A percentile compares a stretch with the other conserved stretches of the same genome.
Evolutionary conservation across 2,797 vertebrate species (phyloP).

Genomic region (Peromyscus melanophrys): DNA sequence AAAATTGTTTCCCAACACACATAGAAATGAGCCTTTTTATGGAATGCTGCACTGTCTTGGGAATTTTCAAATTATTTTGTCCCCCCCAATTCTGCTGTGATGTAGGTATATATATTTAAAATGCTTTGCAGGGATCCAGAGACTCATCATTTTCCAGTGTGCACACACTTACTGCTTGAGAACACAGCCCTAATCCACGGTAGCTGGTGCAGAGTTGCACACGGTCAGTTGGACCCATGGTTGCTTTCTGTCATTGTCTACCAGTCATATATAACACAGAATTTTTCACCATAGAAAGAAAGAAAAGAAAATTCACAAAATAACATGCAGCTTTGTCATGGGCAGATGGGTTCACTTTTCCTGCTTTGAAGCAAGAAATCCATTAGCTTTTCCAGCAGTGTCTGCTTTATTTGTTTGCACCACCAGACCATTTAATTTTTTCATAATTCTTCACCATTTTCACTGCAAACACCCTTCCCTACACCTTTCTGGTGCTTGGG

Average conservation of each 20-base stretch:
- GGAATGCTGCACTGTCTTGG: background rate
- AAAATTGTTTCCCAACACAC: constrained; percentile 55
- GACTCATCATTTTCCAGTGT: constrained; percentile 67
- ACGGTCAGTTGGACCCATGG: background rate
- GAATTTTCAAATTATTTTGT: constrained; percentile 69
- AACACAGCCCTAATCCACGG: constrained; percentile 65
- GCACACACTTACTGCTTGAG: constrained; percentile 51
- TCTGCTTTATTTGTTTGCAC: constrained; percentile 61
- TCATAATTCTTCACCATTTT: constrained; percentile 29
- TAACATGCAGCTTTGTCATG: constrained; percentile 51
- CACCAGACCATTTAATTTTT: constrained; percentile 64
- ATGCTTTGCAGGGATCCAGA: constrained; percentile 51
- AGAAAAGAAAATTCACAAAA: background rate
- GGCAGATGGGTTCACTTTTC: constrained; percentile 55
- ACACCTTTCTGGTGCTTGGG: background rate
- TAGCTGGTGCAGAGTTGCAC: constrained; percentile 34
- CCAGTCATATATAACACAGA: constrained; percentile 17
- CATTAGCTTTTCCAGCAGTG: constrained; percentile 11
- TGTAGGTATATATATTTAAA: background rate
- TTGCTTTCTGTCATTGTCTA: constrained; percentile 64
- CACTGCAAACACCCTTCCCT: constrained; percentile 1
- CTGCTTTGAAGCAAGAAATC: constrained; percentile 55
- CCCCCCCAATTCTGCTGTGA: constrained; percentile 23
- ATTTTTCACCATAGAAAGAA: constrained; percentile 18
- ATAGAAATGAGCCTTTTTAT: constrained; percentile 44